These are phyloP conservation scores for Anguilla obscura DNA, from an alignment of 2,797 vertebrate species.

Conservation along the genomic window DNA sequence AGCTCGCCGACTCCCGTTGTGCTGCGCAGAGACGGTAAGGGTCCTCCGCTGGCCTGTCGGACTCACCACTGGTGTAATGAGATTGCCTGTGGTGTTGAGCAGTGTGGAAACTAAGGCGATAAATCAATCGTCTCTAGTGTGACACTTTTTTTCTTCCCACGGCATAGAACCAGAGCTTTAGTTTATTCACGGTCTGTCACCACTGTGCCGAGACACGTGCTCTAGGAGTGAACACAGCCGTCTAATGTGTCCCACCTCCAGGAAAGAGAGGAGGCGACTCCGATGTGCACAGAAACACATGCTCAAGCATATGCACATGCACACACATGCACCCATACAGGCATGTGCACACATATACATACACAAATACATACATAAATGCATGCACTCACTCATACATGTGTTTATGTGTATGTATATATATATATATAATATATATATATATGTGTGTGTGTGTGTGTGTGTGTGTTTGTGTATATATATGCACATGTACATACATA, in stretches of 20 bases:
- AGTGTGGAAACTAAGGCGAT: conserved; percentile 48
- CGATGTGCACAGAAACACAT: not conserved
- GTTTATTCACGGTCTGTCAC: conserved; percentile 45
- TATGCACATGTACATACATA: conserved; percentile 38
- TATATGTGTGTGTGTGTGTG: too few species aligned
- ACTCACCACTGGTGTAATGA: conserved; percentile 40
- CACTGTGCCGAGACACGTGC: conserved; percentile 46
- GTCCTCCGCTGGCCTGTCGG: conserved; percentile 32
- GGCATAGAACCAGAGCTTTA: conserved; percentile 35
- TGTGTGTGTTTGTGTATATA: too few species aligned
- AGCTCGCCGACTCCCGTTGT: conserved; percentile 88
- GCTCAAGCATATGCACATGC: conserved; percentile 26
- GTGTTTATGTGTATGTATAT: too few species aligned
- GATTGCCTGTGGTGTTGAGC: conserved; percentile 29
- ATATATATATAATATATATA: too few species aligned
- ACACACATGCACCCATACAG: conserved; percentile 39
- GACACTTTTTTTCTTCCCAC: conserved; percentile 47
- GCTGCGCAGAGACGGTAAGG: conserved; percentile 84
- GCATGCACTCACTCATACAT: not conserved
- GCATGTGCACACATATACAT: not conserved
- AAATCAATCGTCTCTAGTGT: conserved; percentile 56
- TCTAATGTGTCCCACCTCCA: not conserved
- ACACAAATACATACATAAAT: not conserved
- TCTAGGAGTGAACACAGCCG: conserved; percentile 8
- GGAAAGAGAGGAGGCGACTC: not conserved